These are phyloP conservation scores for Thamnophis elegans DNA, from an alignment of 2,797 vertebrate genomes.

Conservation along the genomic window DNA sequence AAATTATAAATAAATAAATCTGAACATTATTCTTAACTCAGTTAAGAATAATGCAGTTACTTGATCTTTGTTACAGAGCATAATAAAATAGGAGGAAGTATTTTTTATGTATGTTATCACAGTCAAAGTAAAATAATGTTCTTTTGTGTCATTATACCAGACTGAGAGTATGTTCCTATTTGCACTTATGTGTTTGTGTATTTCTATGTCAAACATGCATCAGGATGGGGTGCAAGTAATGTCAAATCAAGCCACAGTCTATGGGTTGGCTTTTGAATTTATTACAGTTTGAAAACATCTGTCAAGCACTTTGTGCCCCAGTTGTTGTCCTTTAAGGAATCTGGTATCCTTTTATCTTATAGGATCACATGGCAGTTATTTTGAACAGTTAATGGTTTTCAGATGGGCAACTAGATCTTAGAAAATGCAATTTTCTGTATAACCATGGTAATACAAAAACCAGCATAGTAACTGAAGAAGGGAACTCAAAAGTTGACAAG, in stretches of 20 bases:
- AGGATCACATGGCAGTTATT: slow-evolving; percentile 85
- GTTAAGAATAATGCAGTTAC: not conserved
- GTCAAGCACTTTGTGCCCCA: slow-evolving; percentile 82
- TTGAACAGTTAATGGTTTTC: slow-evolving; percentile 84
- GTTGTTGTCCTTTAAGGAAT: slow-evolving; percentile 87
- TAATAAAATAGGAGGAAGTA: not conserved
- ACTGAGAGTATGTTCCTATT: not conserved
- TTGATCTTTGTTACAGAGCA: not conserved
- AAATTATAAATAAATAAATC: not conserved
- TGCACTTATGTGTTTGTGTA: not conserved
- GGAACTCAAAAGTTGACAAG: not conserved
- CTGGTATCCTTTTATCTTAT: slow-evolving; percentile 82
- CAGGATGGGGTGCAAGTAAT: not conserved
- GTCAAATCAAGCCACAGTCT: not conserved
- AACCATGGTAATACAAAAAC: slow-evolving; percentile 8
- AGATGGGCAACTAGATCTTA: slow-evolving; percentile 76
- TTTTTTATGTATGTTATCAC: not conserved
- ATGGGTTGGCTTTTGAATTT: not conserved
- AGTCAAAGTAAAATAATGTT: not conserved
- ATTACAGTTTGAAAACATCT: slow-evolving; percentile 80
- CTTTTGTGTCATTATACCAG: not conserved
- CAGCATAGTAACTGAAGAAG: not conserved
- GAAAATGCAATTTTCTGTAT: slow-evolving; percentile 19
- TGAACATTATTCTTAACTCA: not conserved
- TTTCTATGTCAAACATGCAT: slow-evolving; percentile 3